Percentiles rank a stretch among this genome's conserved stretches.
These are phyloP conservation scores for Buathra laborator DNA, from an alignment of 2,888 invertebrate species.

Conservation along the genomic window DNA sequence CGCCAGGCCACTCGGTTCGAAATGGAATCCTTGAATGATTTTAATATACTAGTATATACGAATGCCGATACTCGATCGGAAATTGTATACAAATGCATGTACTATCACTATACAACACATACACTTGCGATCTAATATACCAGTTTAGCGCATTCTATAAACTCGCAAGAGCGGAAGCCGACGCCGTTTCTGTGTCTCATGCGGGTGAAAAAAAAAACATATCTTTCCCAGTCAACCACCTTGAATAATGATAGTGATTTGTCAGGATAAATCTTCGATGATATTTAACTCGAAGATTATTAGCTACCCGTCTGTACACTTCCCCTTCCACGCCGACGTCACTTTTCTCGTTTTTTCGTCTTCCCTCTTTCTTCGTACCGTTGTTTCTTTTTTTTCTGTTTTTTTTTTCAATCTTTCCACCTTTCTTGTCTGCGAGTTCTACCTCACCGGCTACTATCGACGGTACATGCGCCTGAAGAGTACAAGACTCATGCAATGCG, in stretches of 20 bases:
- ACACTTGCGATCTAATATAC: neutral
- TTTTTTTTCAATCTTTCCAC: neutral
- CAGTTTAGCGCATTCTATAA: conserved; percentile 10
- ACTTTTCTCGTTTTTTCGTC: neutral
- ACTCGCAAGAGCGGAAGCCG: conserved; percentile 1
- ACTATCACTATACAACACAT: neutral
- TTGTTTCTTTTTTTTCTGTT: neutral
- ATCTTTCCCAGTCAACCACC: neutral
- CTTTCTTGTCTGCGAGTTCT: conserved; percentile 4
- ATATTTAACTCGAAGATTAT: conserved; percentile 51
- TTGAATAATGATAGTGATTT: conserved; percentile 46
- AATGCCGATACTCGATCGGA: neutral
- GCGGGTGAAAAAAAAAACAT: neutral
- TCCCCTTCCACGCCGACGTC: neutral
- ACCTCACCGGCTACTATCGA: neutral
- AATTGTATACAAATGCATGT: neutral
- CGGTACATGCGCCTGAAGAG: neutral
- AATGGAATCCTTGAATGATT: neutral
- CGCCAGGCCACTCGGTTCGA: neutral
- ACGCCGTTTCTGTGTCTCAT: conserved; percentile 6
- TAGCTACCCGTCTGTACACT: conserved; percentile 2
- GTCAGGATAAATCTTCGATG: conserved; percentile 39
- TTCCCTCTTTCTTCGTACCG: neutral
- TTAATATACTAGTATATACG: neutral
- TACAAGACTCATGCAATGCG: conserved; percentile 4